A percentile compares a stretch with the other conserved stretches of the same genome.
Evolutionary conservation across 2,797 vertebrate genomes (phyloP).

Genomic region (Octomys mimax): DNA sequence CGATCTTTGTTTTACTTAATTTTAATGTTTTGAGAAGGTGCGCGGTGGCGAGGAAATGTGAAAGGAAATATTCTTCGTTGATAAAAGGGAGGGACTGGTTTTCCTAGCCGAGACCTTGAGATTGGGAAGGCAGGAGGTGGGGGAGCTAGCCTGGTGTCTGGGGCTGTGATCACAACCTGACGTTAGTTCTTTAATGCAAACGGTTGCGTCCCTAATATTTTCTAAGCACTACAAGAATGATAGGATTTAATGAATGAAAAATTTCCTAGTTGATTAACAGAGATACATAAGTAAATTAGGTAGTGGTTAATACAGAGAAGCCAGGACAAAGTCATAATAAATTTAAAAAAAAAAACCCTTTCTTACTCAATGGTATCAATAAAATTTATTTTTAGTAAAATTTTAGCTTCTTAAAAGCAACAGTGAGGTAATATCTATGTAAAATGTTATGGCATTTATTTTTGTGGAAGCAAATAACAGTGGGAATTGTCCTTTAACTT

Average conservation of each 20-base stretch:
- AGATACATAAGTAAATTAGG: slow-evolving; percentile 36
- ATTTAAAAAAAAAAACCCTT: not conserved
- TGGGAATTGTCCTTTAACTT: slow-evolving; percentile 36
- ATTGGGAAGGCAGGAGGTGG: not conserved
- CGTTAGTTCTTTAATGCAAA: slow-evolving; percentile 82
- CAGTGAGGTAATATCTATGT: not conserved
- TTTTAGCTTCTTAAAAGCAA: slow-evolving; percentile 12
- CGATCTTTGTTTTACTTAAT: slow-evolving; percentile 70
- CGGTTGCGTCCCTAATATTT: slow-evolving; percentile 57
- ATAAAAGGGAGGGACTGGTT: not conserved
- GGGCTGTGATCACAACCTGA: slow-evolving; percentile 59
- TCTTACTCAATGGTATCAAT: not conserved
- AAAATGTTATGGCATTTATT: slow-evolving; percentile 44
- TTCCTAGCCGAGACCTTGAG: slow-evolving; percentile 40
- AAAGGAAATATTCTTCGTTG: not conserved
- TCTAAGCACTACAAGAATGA: slow-evolving; percentile 73
- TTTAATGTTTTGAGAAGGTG: slow-evolving; percentile 17
- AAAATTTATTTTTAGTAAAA: not conserved
- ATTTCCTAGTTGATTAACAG: slow-evolving; percentile 52
- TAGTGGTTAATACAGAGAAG: slow-evolving; percentile 20
- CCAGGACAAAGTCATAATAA: not conserved
- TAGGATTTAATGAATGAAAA: slow-evolving; percentile 47
- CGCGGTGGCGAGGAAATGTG: not conserved
- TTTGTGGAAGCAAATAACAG: slow-evolving; percentile 54
- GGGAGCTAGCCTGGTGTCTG: not conserved